A percentile compares a stretch with the other conserved stretches of the same genome.
Conservation (phyloP, 2,797 vertebrate genomes). For the Halcyon smyrnensis region DNA sequence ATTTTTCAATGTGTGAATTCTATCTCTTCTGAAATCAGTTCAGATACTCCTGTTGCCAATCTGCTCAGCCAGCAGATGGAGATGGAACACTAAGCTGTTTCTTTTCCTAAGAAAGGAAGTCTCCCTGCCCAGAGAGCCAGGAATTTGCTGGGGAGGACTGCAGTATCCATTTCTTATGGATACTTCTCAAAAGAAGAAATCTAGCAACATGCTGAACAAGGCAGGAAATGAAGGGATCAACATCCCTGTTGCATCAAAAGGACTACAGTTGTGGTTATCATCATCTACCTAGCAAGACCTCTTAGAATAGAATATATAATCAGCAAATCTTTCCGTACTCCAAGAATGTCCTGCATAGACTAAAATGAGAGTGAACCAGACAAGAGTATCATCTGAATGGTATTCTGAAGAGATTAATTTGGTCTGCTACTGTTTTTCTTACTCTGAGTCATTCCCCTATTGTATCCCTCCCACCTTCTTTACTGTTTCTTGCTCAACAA, state of each 20-base stretch:
- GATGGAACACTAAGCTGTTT: not conserved
- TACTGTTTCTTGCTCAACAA: not conserved
- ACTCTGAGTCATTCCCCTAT: not conserved
- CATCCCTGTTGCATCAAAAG: not conserved
- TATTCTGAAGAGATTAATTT: not conserved
- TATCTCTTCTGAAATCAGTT: not conserved
- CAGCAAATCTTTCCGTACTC: not conserved
- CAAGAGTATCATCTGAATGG: not conserved
- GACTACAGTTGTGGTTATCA: accelerated
- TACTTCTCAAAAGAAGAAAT: not conserved
- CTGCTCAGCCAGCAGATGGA: not conserved
- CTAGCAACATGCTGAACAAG: not conserved
- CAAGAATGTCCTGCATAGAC: not conserved
- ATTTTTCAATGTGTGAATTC: not conserved
- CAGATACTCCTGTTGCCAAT: not conserved
- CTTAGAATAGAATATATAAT: not conserved
- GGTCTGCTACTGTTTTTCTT: not conserved
- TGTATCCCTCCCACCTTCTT: not conserved
- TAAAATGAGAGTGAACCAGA: not conserved
- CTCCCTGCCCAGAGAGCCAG: not conserved
- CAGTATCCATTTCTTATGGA: not conserved
- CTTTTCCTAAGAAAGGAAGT: not conserved
- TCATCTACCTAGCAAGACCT: not conserved
- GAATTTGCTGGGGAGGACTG: not conserved
- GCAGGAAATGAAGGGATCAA: not conserved